These are phyloP conservation scores for Axea sp. DNA, from an alignment of 2,888 invertebrate genomes.

Conservation along the genomic window DNA sequence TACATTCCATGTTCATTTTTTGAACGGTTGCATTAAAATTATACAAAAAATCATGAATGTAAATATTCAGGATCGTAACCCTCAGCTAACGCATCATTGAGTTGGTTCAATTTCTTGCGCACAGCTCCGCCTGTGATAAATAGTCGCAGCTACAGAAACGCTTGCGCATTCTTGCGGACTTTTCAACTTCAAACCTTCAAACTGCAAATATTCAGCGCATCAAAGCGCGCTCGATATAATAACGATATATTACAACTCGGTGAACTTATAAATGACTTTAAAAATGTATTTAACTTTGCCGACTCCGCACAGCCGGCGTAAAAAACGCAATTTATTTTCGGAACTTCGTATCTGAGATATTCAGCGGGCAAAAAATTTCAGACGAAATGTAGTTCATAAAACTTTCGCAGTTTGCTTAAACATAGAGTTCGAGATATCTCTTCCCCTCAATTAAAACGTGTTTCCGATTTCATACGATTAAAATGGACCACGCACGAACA, in stretches of 20 bases:
- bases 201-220: slow-evolving; percentile 12
- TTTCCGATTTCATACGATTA: not conserved
- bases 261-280: slow-evolving; percentile 34
- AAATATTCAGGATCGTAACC: too few species aligned
- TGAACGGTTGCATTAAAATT: too few species aligned
- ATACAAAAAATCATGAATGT: too few species aligned
- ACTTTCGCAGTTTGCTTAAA: slow-evolving; percentile 36
- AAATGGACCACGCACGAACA: too few species aligned
- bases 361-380: slow-evolving; percentile 22
- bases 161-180: not conserved
- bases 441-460: slow-evolving; percentile 15
- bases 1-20: too few species aligned
- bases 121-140: slow-evolving; percentile 11
- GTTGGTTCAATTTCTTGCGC: slow-evolving; percentile 3
- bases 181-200: slow-evolving; percentile 20
- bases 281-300: slow-evolving; percentile 37
- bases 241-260: slow-evolving; percentile 21
- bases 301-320: slow-evolving; percentile 7
- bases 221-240: slow-evolving; percentile 9
- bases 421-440: slow-evolving; percentile 9
- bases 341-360: slow-evolving; percentile 23
- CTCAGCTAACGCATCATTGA: too few species aligned
- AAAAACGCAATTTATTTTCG: slow-evolving; percentile 28
- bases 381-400: slow-evolving; percentile 12
- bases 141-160: not conserved